phyloP scores from a whole-genome alignment of 2,113 vertebrate genomes.

The Carassius gibelio region DNA sequence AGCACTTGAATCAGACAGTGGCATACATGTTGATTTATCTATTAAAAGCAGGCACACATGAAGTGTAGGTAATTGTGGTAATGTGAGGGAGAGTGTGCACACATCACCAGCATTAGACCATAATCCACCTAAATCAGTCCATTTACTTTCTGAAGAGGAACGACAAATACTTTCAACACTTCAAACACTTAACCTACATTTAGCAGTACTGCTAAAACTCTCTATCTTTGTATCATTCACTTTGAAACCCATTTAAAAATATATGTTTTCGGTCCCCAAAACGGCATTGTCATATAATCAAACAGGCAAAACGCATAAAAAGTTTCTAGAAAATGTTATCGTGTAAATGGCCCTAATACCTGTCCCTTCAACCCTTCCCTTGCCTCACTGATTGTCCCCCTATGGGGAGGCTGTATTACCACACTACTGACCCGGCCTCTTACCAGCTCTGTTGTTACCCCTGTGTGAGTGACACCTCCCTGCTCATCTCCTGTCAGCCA shows the following conservation, averaged over 20 bases:
- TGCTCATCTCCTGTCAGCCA: conserved; percentile 32
- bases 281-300: too few species aligned
- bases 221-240: not conserved
- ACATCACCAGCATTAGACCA: not conserved
- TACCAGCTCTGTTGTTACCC: conserved; percentile 62
- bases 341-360: conserved; percentile 18
- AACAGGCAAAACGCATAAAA: too few species aligned
- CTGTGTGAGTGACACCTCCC: conserved; percentile 62
- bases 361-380: conserved; percentile 57
- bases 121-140: not conserved
- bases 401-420: conserved; percentile 52
- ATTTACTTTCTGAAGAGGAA: not conserved
- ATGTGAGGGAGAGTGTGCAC: conserved; percentile 5
- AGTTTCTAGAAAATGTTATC: too few species aligned
- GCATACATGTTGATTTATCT: not conserved
- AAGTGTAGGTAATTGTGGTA: conserved; percentile 16
- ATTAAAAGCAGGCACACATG: conserved; percentile 22
- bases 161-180: not conserved
- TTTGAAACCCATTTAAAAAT: too few species aligned
- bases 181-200: conserved; percentile 12
- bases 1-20: not conserved
- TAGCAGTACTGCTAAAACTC: not conserved
- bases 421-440: conserved; percentile 35
- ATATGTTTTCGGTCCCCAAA: too few species aligned
- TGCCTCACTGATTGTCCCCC: conserved; percentile 34